Evolutionary conservation across 2,797 vertebrate genomes (phyloP).

Genomic region (Enteromius treurensis): DNA sequence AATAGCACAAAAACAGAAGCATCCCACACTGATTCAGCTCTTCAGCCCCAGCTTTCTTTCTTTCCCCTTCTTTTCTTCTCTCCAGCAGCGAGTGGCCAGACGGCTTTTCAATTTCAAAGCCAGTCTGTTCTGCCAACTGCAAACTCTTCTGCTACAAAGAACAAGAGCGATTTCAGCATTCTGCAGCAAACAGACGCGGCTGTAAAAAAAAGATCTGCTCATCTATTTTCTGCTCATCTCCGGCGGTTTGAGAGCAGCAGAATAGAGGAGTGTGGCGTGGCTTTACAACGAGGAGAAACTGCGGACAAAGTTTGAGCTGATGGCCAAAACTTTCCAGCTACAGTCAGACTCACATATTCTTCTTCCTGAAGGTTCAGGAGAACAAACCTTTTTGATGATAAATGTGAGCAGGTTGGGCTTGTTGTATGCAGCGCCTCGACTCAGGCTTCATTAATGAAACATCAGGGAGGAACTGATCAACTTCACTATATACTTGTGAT

Average conservation of each 20-base stretch:
- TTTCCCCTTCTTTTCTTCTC: conserved; percentile 29
- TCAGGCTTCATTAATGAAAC: background rate
- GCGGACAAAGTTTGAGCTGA: background rate
- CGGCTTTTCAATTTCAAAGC: conserved; percentile 63
- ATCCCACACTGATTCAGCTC: background rate
- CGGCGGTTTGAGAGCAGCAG: conserved; percentile 61
- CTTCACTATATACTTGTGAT: background rate
- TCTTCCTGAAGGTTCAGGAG: background rate
- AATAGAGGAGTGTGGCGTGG: conserved; percentile 59
- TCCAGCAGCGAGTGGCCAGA: conserved; percentile 45
- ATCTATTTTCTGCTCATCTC: conserved; percentile 34
- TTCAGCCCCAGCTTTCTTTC: background rate
- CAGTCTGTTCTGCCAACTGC: conserved; percentile 62
- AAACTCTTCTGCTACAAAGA: conserved; percentile 67
- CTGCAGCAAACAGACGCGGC: conserved; percentile 51
- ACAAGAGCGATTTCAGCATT: conserved; percentile 64
- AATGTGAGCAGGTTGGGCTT: background rate
- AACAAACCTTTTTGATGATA: background rate
- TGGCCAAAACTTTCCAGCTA: conserved; percentile 1
- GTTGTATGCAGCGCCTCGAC: background rate
- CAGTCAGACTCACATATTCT: background rate
- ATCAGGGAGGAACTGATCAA: background rate
- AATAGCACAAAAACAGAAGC: conserved; percentile 10
- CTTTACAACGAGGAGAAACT: background rate
- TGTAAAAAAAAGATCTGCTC: conserved; percentile 20